Evolutionary conservation across 2,113 vertebrate genomes (phyloP).

Genomic region (Pachypanchax playfairii): DNA sequence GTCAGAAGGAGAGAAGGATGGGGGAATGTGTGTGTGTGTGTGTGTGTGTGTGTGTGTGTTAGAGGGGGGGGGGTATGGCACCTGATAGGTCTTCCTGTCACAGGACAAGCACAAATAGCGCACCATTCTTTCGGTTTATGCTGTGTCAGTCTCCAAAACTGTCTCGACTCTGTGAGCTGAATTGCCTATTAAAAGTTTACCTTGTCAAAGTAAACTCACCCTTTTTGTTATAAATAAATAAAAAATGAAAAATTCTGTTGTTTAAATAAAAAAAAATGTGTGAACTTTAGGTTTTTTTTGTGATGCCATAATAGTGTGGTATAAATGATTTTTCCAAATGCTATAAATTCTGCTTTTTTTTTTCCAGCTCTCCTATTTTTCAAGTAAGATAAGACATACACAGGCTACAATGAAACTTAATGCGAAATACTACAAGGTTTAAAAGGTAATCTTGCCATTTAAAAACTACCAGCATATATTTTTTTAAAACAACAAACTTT

Average conservation of each 20-base stretch:
- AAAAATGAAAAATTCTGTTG: constrained; percentile 14
- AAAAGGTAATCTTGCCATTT: no score
- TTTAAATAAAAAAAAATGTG: background rate
- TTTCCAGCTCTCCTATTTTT: no score
- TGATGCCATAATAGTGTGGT: background rate
- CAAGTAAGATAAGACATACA: no score
- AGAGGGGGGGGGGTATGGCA: constrained; percentile 52
- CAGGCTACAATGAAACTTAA: no score
- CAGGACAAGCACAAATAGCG: constrained; percentile 76
- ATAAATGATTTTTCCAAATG: background rate
- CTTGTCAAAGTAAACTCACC: constrained; percentile 33
- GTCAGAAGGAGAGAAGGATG: constrained; percentile 68
- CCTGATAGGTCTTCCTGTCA: constrained; percentile 82
- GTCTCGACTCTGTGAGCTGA: constrained; percentile 33
- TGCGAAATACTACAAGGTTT: no score
- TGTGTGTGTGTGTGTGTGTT: no score
- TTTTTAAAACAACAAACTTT: background rate
- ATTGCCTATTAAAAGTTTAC: constrained; percentile 63
- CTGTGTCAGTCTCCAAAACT: constrained; percentile 58
- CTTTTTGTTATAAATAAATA: constrained; percentile 48
- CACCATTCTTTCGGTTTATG: constrained; percentile 52
- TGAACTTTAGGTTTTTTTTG: background rate
- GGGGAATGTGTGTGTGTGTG: constrained; percentile 27
- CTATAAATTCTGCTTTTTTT: background rate
- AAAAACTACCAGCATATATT: no score